These are phyloP conservation scores for Temnothorax longispinosus DNA, from an alignment of 1,140 invertebrate species.

Conservation along the genomic window DNA sequence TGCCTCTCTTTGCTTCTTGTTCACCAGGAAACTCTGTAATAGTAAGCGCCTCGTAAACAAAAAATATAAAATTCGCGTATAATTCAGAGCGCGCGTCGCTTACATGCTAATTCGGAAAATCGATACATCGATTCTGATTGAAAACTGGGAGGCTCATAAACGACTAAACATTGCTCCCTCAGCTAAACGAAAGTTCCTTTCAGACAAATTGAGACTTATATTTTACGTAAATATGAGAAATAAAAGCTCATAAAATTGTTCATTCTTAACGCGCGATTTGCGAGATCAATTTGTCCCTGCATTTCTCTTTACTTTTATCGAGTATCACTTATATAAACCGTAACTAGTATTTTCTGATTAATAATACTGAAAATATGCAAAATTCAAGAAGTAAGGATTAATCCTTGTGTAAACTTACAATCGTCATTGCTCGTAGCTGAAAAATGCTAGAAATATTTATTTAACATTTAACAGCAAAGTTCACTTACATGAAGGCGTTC, in stretches of 20 bases:
- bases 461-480: background rate
- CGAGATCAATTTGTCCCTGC: too few species aligned
- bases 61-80: background rate
- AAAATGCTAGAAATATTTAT: background rate
- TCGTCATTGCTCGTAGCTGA: background rate
- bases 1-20: constrained; percentile 94
- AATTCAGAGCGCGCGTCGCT: background rate
- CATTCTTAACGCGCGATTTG: background rate
- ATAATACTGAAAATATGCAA: too few species aligned
- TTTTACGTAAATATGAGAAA: background rate
- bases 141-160: background rate
- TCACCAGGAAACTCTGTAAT: constrained; percentile 94
- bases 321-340: too few species aligned
- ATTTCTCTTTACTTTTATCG: too few species aligned
- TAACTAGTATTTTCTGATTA: too few species aligned
- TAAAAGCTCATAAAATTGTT: background rate
- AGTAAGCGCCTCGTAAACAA: constrained; percentile 1
- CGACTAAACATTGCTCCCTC: background rate
- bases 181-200: background rate
- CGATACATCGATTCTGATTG: background rate
- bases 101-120: constrained; percentile 13
- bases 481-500: constrained; percentile 93
- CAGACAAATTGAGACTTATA: background rate
- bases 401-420: too few species aligned
- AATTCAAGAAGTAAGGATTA: too few species aligned